Base-by-base conservation (phyloP, 2,113 vertebrate genomes). In the Cavia porcellus region DNA sequence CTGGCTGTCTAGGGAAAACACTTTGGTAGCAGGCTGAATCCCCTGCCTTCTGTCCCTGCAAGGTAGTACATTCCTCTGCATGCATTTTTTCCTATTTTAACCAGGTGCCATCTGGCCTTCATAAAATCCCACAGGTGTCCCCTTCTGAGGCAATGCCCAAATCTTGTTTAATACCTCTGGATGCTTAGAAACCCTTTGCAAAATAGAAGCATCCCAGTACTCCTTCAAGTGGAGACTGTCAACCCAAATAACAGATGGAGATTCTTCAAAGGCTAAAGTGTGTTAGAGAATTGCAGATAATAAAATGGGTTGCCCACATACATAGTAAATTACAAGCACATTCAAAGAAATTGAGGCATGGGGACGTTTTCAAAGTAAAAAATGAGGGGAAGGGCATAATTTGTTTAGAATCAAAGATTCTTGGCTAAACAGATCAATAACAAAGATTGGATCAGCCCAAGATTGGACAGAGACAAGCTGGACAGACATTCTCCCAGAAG, bases 21-120 rank as follows among this genome's bases (percentile, higher is more conserved):
- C 32, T 38, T 45, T 20, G 25, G 94, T 45, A 55, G 32, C 82
- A n/a, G 47, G 22, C 42, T 55, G 70, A 84, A 84, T 61, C 28
- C 30, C 62, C 57, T 85, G 35, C 50, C 72, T 89, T 88, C 84
- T 92, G 50, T 62, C 72, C 45, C 59, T 77, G 64, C 2, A 25
- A 64, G 28, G 80, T 15, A 59, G 64, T 70, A 83, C 15, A 0
- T 64, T 79, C 28, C 75, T 81, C 35, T 47, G 28, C 7, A 12
- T 25, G n/a, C 24, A 52, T 74, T 52, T 19, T 47, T 42, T 75
- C 62, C 45, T 83, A 45, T 80, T 83, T 89, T 85, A 85, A 66
- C 81, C 91, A 94, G 24, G 35, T 3, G 7, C 93, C 87, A 68
- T 86, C 64, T 81, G 87, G 64, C 91, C 88, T 92, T 68, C 35